A percentile compares a stretch with the other conserved stretches of the same genome.
Evolutionary conservation across 2,797 vertebrate species (phyloP).

Genomic region (Coccyzus lansbergi): DNA sequence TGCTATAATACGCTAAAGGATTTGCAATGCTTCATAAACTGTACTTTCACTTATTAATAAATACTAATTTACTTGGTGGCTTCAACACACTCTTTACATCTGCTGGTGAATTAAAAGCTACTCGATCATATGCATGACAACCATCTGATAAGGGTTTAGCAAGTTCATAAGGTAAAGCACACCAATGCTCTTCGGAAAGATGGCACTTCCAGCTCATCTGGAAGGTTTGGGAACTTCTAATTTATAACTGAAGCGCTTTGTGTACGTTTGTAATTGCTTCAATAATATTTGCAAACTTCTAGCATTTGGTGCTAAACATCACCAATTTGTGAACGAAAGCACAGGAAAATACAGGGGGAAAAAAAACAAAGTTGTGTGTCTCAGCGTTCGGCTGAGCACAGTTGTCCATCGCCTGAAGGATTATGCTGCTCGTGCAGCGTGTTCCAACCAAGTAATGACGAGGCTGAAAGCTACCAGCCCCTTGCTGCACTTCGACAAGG

Average conservation of each 20-base stretch:
- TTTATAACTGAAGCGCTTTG: constrained; percentile 29
- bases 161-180: constrained; percentile 5
- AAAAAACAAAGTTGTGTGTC: background rate
- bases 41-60: constrained; percentile 64
- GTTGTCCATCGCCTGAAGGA: constrained; percentile 7
- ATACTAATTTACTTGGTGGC: constrained; percentile 61
- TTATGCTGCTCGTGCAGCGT: constrained; percentile 13
- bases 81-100: constrained; percentile 53
- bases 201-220: constrained; percentile 30
- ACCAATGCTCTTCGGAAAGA: background rate
- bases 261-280: constrained; percentile 42
- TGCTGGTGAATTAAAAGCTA: constrained; percentile 42
- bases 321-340: constrained; percentile 14
- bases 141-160: background rate
- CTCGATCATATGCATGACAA: constrained; percentile 30
- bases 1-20: constrained; percentile 6
- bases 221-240: constrained; percentile 46
- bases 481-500: constrained; percentile 44
- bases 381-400: background rate
- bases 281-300: constrained; percentile 2
- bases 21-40: constrained; percentile 48
- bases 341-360: background rate
- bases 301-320: background rate
- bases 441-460: constrained; percentile 37
- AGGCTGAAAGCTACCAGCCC: background rate